Evolutionary conservation across 2,113 vertebrate genomes (phyloP).

Genomic region (Oceanites oceanicus): DNA sequence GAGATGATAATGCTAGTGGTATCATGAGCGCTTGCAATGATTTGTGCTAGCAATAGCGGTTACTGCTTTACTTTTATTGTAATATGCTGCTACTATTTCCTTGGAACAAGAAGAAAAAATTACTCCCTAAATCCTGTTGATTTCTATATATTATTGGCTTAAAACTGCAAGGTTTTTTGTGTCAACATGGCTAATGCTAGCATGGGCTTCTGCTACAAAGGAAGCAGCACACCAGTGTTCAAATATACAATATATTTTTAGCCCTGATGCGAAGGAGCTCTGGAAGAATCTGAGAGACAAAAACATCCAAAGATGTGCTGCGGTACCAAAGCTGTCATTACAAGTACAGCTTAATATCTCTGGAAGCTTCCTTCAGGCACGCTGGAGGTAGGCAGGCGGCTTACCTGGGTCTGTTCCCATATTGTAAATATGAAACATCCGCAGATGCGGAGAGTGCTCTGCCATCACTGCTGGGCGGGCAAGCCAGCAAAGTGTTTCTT

Average conservation of each 20-base stretch:
- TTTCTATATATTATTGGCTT: neutral
- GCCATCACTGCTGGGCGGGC: neutral
- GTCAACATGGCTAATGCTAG: neutral
- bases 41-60: neutral
- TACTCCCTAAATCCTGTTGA: neutral
- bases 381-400: neutral
- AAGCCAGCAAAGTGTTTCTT: neutral
- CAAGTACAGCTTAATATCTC: neutral
- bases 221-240: neutral
- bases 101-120: slow-evolving; percentile 1
- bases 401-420: neutral
- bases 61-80: neutral
- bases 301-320: neutral
- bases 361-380: neutral
- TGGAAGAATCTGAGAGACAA: neutral
- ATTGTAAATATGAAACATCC: neutral
- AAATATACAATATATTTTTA: neutral
- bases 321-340: neutral
- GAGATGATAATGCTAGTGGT: neutral
- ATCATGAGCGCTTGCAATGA: neutral
- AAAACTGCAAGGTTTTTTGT: neutral
- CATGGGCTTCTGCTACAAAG: neutral
- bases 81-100: neutral
- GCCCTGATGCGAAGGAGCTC: neutral
- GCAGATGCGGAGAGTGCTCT: neutral